Base-by-base conservation (phyloP, 2,113 vertebrate genomes). In the Gavialis gangeticus region DNA sequence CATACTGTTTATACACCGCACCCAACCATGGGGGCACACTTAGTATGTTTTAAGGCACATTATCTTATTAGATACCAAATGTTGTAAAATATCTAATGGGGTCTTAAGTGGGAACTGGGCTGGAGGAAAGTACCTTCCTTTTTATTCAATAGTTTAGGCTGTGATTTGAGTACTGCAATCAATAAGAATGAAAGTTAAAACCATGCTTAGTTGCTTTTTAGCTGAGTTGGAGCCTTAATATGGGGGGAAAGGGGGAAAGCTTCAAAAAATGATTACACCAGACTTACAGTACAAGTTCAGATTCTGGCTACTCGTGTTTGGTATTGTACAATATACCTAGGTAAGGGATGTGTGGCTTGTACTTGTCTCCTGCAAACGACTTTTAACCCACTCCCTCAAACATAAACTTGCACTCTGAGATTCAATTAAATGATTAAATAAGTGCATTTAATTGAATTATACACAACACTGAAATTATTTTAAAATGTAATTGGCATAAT, bases 401-500 rank as follows among this genome's bases (percentile, higher is more conserved):
- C 46, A 46, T 46, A 46, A 75, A 80, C 76, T 77, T 60, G 64
- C 66, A 73, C n/a, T 91, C 84, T 92, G 67, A 78, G 16, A 71
- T 84, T 92, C 87, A 71, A 25, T 81, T 93, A 84, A 96, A 62
- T 91, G 92, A 27, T 91, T 58, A 58, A 64, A 69, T 69, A 59
- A 73, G 75, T 55, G 79, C 58, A 90, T 90, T 90, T 37, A 80
- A 85, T 77, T 85, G 59, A 82, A 78, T 77, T 79, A 60, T 82
- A 82, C 88, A n/a, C 3, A 13, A 24, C 63, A 95, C 78, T 86
- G 77, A 86, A 89, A 55, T 67, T 82, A 77, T 87, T 94, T 66
- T 78, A 88, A 79, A 92, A 94, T 85, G 19, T 88, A 92, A 95
- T 95, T 84, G 85, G 25, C 82, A 66, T 12, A 1, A 80, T 89